Conservation (phyloP, 2,888 invertebrate genomes). For the Xiphydria camelus region DNA sequence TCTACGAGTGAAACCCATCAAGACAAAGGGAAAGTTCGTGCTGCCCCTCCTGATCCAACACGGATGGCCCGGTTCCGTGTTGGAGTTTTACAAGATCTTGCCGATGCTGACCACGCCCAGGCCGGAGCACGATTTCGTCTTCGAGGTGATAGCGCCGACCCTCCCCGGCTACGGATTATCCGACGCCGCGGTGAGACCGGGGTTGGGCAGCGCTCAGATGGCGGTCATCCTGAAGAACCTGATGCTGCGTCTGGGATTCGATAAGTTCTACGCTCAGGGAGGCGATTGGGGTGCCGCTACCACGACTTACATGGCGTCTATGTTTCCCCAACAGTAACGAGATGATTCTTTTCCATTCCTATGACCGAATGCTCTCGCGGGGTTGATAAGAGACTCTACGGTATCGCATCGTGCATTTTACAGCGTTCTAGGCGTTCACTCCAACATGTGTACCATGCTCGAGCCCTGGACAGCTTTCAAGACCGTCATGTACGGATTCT, state of each 20-base stretch:
- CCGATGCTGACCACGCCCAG: constrained; percentile 67
- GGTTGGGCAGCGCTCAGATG: constrained; percentile 63
- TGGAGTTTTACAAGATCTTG: constrained; percentile 81
- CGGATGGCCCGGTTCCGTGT: constrained; percentile 88
- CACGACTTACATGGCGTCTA: constrained; percentile 64
- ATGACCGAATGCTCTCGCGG: no score
- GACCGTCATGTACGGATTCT: constrained; percentile 35
- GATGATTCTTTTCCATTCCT: no score
- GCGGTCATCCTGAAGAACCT: constrained; percentile 67
- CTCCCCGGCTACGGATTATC: constrained; percentile 60
- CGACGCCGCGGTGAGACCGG: constrained; percentile 65
- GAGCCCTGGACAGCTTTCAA: constrained; percentile 29
- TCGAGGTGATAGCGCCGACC: constrained; percentile 65
- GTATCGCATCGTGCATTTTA: no score
- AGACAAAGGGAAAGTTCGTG: constrained; percentile 45
- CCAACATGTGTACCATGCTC: constrained; percentile 55
- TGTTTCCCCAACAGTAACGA: constrained; percentile 65
- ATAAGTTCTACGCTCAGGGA: constrained; percentile 72
- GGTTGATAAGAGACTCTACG: no score
- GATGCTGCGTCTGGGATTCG: constrained; percentile 71
- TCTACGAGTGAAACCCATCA: constrained; percentile 66
- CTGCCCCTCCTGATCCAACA: constrained; percentile 75
- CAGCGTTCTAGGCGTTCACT: constrained; percentile 61
- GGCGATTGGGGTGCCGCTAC: constrained; percentile 83
- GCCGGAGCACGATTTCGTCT: constrained; percentile 63